Percentiles rank a stretch among this genome's conserved stretches.
Conservation (phyloP, 2,113 vertebrate genomes). For the Mustelus asterias region DNA sequence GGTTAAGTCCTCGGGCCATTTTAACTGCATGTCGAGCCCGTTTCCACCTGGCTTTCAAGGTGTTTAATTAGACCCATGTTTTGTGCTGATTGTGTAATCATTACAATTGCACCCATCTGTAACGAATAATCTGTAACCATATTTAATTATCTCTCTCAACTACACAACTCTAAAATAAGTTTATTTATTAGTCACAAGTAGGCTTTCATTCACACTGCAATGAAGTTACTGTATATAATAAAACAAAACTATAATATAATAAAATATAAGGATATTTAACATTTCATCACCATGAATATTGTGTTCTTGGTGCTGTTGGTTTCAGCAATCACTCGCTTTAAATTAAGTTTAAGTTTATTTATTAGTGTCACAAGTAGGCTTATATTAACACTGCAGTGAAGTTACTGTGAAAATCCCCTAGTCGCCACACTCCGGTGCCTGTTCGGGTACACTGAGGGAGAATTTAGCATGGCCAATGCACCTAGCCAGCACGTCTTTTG, state of each 20-base stretch:
- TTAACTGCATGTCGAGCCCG: neutral
- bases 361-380: no score
- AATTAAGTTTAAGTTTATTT: neutral
- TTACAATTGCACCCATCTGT: no score
- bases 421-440: no score
- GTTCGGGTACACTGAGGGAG: no score
- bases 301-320: neutral
- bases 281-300: neutral
- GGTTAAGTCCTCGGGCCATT: neutral
- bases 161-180: neutral
- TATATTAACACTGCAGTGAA: no score
- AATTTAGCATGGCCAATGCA: no score
- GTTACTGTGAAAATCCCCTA: no score
- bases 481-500: no score
- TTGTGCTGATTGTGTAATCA: neutral
- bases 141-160: neutral
- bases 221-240: no score
- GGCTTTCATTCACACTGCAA: no score
- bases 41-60: neutral
- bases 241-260: no score
- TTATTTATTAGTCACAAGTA: neutral
- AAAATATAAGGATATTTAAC: no score
- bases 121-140: neutral
- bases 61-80: neutral
- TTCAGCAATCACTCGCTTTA: neutral